A percentile compares a stretch with the other conserved stretches of the same genome.
Evolutionary conservation across 2,888 invertebrate species (phyloP).

Genomic region (Caenorhabditis doughertyi): DNA sequence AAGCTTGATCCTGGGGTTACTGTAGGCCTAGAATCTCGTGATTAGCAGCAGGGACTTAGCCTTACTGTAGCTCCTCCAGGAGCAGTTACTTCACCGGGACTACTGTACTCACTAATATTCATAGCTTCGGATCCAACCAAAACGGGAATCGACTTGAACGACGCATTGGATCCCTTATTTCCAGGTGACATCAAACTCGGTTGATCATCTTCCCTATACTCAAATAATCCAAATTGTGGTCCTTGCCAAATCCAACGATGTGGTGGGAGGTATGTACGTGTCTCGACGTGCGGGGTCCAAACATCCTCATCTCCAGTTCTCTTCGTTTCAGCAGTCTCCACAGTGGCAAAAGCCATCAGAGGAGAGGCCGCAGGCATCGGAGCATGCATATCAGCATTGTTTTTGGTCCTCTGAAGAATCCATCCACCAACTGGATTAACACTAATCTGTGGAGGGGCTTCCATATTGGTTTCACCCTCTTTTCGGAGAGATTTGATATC

Average conservation of each 20-base stretch:
- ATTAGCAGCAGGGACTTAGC: no score
- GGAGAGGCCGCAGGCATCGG: constrained; percentile 68
- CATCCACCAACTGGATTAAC: constrained; percentile 43
- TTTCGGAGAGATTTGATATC: constrained; percentile 53
- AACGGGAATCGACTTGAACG: constrained; percentile 69
- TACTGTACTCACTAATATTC: constrained; percentile 62
- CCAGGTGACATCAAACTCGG: constrained; percentile 55
- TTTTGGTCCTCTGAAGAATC: constrained; percentile 67
- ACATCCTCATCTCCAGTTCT: constrained; percentile 36
- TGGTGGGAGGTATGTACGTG: constrained; percentile 91
- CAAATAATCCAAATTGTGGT: constrained; percentile 96
- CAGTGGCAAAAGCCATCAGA: constrained; percentile 56
- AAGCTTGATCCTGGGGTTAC: no score
- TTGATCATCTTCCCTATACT: constrained; percentile 64
- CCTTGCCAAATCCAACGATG: constrained; percentile 97
- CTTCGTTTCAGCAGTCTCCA: constrained; percentile 19
- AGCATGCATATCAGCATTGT: constrained; percentile 71
- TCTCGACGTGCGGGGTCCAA: constrained; percentile 69
- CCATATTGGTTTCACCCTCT: constrained; percentile 21
- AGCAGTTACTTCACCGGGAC: no score
- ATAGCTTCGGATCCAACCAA: constrained; percentile 61
- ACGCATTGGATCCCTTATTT: constrained; percentile 38
- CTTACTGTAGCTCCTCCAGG: no score
- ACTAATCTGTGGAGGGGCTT: constrained; percentile 62
- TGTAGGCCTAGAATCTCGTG: no score